These are phyloP conservation scores for Triplophysa siluroides DNA, from an alignment of 2,113 vertebrate genomes.

Conservation along the genomic window DNA sequence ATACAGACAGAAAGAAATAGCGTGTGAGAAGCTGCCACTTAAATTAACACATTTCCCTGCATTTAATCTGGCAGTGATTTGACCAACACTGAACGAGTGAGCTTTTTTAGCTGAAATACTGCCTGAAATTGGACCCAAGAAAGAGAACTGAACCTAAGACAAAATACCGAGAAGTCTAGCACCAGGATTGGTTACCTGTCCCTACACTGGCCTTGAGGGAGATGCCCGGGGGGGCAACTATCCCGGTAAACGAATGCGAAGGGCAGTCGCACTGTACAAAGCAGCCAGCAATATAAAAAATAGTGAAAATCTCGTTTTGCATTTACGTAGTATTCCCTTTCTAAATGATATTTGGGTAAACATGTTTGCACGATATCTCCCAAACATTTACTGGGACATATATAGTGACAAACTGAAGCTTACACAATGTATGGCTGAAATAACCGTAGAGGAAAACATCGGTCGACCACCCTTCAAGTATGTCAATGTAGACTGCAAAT, in stretches of 20 bases:
- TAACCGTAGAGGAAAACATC: conserved; percentile 3
- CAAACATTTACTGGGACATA: neutral
- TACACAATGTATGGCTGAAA: conserved; percentile 66
- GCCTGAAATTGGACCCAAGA: conserved; percentile 33
- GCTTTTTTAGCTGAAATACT: neutral
- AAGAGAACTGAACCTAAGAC: conserved; percentile 49
- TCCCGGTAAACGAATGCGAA: conserved; percentile 55
- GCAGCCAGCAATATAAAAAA: conserved; percentile 59
- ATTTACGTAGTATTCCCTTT: conserved; percentile 73
- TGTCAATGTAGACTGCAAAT: conserved; percentile 56
- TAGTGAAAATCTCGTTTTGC: conserved; percentile 69
- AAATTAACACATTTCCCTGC: conserved; percentile 71
- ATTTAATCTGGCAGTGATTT: conserved; percentile 78
- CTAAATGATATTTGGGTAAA: conserved; percentile 58
- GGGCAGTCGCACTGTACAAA: conserved; percentile 49
- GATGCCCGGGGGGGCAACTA: conserved; percentile 18
- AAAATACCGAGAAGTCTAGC: conserved; percentile 49
- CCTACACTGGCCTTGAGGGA: conserved; percentile 42
- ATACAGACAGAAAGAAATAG: conserved; percentile 37
- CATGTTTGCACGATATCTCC: conserved; percentile 49
- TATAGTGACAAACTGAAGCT: conserved; percentile 59
- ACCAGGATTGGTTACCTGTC: conserved; percentile 34
- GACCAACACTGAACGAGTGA: conserved; percentile 71
- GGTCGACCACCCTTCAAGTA: conserved; percentile 44
- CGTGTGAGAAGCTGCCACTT: conserved; percentile 74